These are phyloP conservation scores for Drosophila quasianomalipes DNA, from an alignment of 2,888 invertebrate genomes.

Conservation along the genomic window DNA sequence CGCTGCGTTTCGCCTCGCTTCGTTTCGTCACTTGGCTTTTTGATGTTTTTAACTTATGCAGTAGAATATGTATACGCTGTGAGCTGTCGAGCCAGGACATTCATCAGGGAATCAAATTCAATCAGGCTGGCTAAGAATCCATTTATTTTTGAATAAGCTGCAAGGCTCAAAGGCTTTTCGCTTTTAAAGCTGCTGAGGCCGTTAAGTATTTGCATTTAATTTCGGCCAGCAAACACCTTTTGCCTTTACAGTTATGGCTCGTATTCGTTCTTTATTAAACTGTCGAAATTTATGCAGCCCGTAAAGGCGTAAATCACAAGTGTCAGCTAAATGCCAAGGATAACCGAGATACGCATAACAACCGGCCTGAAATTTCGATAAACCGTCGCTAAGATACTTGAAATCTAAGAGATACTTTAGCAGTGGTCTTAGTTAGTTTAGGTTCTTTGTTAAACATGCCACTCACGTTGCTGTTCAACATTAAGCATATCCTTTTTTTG, in stretches of 20 bases:
- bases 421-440: not conserved
- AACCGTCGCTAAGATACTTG: conserved; percentile 14
- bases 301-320: conserved; percentile 6
- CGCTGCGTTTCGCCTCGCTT: conserved; percentile 25
- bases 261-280: conserved; percentile 11
- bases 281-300: conserved; percentile 10
- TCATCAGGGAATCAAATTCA: conserved; percentile 51
- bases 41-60: conserved; percentile 45
- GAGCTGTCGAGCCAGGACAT: conserved; percentile 25
- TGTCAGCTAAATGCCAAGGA: conserved; percentile 9
- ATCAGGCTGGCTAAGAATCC: conserved; percentile 36
- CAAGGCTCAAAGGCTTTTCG: conserved; percentile 9
- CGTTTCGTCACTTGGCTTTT: conserved; percentile 46
- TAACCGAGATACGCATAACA: conserved; percentile 1
- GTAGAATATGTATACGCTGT: conserved; percentile 37
- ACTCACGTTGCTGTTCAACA: conserved; percentile 53
- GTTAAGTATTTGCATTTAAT: conserved; percentile 54
- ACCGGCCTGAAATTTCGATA: not conserved
- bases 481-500: conserved; percentile 42
- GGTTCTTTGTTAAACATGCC: conserved; percentile 27
- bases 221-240: conserved; percentile 24
- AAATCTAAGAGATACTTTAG: conserved; percentile 2
- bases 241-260: conserved; percentile 5
- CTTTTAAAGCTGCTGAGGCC: conserved; percentile 15
- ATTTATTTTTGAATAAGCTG: conserved; percentile 20